Conservation (phyloP, 2,888 invertebrate species). For the Creontiades dilutus region DNA sequence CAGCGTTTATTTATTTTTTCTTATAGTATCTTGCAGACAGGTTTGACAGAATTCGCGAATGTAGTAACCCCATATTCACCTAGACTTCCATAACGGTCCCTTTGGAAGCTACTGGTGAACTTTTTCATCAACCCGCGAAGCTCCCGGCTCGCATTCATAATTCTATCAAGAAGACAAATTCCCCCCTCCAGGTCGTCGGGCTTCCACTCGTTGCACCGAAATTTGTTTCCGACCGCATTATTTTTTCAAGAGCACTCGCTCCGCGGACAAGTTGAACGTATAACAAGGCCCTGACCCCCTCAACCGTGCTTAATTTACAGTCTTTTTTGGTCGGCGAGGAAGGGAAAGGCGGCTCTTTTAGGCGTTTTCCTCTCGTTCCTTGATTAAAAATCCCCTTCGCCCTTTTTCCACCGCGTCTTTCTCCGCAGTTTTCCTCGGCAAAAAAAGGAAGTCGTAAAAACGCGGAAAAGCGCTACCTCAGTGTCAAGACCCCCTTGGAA, state of each 20-base stretch:
- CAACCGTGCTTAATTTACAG: constrained; percentile 13
- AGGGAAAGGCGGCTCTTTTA: neutral
- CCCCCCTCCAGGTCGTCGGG: neutral
- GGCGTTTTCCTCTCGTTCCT: constrained; percentile 1
- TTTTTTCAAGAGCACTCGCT: constrained; percentile 33
- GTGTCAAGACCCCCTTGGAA: neutral
- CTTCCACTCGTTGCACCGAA: neutral
- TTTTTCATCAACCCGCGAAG: neutral
- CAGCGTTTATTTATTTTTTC: no score
- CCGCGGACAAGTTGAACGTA: neutral
- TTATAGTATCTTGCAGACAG: no score
- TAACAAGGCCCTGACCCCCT: constrained; percentile 4
- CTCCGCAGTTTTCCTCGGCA: neutral
- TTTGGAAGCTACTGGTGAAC: neutral
- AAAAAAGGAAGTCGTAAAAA: neutral
- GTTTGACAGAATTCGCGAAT: no score
- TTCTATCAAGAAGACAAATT: neutral
- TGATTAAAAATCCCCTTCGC: neutral
- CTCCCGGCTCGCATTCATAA: neutral
- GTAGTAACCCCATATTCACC: no score
- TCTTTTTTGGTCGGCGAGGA: neutral
- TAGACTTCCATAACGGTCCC: no score
- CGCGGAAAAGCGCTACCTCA: neutral
- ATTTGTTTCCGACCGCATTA: constrained; percentile 13
- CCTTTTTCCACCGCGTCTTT: neutral